Conservation (phyloP, 2,888 invertebrate genomes). For the Merodon equestris region DNA sequence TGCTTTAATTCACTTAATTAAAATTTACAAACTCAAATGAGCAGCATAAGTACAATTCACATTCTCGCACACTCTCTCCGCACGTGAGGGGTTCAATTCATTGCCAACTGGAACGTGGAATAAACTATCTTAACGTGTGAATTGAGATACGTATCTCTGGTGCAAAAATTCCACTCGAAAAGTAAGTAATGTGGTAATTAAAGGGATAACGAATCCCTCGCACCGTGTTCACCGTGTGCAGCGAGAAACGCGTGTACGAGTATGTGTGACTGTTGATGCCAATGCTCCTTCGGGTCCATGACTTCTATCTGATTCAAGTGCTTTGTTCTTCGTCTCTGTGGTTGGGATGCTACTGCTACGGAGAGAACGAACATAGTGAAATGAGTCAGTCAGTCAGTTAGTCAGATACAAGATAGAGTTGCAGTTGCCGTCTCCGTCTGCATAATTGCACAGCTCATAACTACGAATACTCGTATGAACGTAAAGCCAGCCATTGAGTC, state of each 20-base stretch:
- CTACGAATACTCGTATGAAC: conserved; percentile 16
- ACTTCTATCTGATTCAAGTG: conserved; percentile 38
- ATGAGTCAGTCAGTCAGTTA: conserved; percentile 30
- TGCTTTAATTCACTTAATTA: conserved; percentile 65
- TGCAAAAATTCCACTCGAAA: conserved; percentile 36
- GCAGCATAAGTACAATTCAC: conserved; percentile 34
- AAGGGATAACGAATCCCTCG: conserved; percentile 53
- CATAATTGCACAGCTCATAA: conserved; percentile 48
- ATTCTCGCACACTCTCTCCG: conserved; percentile 9
- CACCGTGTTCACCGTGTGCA: background rate
- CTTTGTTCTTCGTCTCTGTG: conserved; percentile 23
- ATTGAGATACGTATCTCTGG: conserved; percentile 32
- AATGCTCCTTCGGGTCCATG: conserved; percentile 45
- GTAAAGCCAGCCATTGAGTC: conserved; percentile 41
- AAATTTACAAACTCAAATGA: conserved; percentile 60
- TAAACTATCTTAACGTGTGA: conserved; percentile 37
- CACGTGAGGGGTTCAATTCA: too few relatives aligned
- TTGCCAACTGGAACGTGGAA: too few relatives aligned
- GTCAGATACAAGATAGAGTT: conserved; percentile 5
- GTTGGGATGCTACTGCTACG: background rate
- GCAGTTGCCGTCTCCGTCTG: conserved; percentile 17
- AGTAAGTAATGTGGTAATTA: conserved; percentile 48
- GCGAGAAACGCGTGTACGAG: too few relatives aligned
- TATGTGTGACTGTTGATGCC: conserved; percentile 10
- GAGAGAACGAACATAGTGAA: background rate